Evolutionary conservation across 2,797 vertebrate species (phyloP).

Genomic region (Dendrocincla tyrannina): DNA sequence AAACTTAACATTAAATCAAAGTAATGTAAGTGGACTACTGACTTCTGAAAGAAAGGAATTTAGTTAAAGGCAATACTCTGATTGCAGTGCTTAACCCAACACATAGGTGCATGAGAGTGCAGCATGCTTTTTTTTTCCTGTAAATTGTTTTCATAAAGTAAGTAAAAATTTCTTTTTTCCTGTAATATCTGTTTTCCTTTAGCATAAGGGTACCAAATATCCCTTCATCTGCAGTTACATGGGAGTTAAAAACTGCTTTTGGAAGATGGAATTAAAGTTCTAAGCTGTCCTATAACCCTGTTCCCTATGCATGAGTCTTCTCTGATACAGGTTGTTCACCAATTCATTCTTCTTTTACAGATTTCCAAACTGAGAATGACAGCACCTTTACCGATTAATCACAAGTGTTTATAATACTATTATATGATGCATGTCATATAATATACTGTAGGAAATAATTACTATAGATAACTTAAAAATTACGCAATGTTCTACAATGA

Average conservation of each 20-base stretch:
- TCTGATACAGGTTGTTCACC: not conserved
- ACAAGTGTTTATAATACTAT: not conserved
- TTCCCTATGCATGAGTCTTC: not conserved
- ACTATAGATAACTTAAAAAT: not conserved
- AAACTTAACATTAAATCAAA: not conserved
- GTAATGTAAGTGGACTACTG: not conserved
- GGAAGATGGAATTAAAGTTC: not conserved
- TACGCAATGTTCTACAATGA: not conserved
- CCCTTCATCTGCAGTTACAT: not conserved
- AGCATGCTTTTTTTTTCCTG: rapidly evolving
- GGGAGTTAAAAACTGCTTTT: not conserved
- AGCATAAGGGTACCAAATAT: not conserved
- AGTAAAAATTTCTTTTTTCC: not conserved
- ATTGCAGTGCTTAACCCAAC: not conserved
- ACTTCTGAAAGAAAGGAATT: not conserved
- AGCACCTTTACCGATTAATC: not conserved
- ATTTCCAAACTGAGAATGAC: not conserved
- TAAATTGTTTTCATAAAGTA: not conserved
- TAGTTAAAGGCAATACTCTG: not conserved
- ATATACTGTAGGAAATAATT: not conserved
- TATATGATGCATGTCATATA: not conserved
- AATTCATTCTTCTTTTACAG: not conserved
- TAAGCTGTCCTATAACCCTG: not conserved
- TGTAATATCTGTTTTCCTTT: not conserved
- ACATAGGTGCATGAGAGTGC: not conserved